These are phyloP conservation scores for Dichetophora obliterata DNA, from an alignment of 2,888 invertebrate genomes.

Conservation along the genomic window DNA sequence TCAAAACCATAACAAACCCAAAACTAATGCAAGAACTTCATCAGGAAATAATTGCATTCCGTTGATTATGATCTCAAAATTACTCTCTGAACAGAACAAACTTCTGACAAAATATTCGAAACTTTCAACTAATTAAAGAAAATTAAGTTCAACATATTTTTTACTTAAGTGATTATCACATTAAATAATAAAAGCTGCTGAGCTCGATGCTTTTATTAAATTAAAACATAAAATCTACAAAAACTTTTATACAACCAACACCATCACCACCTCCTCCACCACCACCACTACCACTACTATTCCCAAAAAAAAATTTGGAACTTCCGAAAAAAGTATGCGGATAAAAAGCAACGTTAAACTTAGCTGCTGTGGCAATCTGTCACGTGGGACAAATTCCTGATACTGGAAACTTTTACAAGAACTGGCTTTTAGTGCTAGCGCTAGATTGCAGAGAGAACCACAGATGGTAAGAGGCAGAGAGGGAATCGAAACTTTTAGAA, in stretches of 20 bases:
- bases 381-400: constrained; percentile 62
- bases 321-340: constrained; percentile 49
- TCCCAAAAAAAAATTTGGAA: constrained; percentile 34
- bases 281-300: constrained; percentile 44
- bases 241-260: constrained; percentile 44
- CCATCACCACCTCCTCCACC: constrained; percentile 42
- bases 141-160: constrained; percentile 38
- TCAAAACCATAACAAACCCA: too few relatives aligned
- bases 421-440: not conserved
- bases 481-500: not conserved
- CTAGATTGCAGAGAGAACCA: too few relatives aligned
- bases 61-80: constrained; percentile 19
- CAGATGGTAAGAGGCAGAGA: not conserved
- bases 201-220: constrained; percentile 56
- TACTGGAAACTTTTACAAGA: constrained; percentile 36
- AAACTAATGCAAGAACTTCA: constrained; percentile 7
- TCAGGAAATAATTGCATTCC: constrained; percentile 11
- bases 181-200: constrained; percentile 41
- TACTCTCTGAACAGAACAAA: not conserved
- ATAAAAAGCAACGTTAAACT: constrained; percentile 53
- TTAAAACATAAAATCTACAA: constrained; percentile 56
- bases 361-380: constrained; percentile 57
- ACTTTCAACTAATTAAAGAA: constrained; percentile 29
- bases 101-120: constrained; percentile 12
- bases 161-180: constrained; percentile 44